phyloP scores from a whole-genome alignment of 2,888 invertebrate species.

The Oligia fasciuncula region DNA sequence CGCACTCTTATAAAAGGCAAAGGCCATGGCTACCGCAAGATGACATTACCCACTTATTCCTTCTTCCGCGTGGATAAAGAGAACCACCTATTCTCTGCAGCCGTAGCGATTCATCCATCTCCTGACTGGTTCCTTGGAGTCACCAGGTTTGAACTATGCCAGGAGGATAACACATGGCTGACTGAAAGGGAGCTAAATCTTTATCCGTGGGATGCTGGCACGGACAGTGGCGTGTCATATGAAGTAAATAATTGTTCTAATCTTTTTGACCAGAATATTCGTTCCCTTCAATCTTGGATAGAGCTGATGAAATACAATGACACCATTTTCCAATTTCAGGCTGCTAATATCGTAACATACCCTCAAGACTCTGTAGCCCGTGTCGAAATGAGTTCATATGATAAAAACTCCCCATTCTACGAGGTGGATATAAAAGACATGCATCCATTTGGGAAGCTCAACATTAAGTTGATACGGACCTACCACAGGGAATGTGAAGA shows the following conservation, averaged over 20 bases:
- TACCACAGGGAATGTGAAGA: conserved; percentile 80
- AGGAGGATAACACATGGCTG: conserved; percentile 96
- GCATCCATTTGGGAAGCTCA: conserved; percentile 84
- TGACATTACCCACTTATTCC: conserved; percentile 81
- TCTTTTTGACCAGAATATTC: background rate
- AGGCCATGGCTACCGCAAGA: conserved; percentile 84
- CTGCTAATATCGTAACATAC: conserved; percentile 81
- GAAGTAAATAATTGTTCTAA: conserved; percentile 89
- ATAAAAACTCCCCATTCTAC: conserved; percentile 85
- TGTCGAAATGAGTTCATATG: conserved; percentile 84
- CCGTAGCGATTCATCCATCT: conserved; percentile 85
- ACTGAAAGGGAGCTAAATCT: conserved; percentile 95
- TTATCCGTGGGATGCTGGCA: conserved; percentile 98
- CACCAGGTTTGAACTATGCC: conserved; percentile 96
- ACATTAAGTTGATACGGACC: conserved; percentile 79
- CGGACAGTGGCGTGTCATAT: conserved; percentile 97
- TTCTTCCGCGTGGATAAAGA: conserved; percentile 82
- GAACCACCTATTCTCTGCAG: conserved; percentile 81
- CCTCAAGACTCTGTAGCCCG: conserved; percentile 82
- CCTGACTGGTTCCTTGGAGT: conserved; percentile 99
- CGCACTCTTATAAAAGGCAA: conserved; percentile 86
- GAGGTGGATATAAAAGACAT: conserved; percentile 83
- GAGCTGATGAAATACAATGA: background rate
- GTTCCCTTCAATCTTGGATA: background rate
- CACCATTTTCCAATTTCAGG: conserved; percentile 70